Evolutionary conservation across 2,888 invertebrate species (phyloP).

Genomic region (Lacanobia wlatinum): DNA sequence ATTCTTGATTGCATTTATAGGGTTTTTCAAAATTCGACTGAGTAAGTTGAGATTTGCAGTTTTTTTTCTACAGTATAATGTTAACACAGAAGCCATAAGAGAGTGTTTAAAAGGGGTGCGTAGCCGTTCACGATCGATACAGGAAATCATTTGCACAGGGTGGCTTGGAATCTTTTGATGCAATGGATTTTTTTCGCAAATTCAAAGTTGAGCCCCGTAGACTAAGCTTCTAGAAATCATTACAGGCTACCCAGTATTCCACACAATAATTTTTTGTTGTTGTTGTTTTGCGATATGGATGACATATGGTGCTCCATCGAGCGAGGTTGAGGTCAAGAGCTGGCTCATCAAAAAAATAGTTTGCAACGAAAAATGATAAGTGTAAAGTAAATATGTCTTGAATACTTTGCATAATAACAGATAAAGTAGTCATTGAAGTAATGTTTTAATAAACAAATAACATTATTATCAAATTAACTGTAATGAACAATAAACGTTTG

Average conservation of each 20-base stretch:
- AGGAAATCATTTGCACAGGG: neutral
- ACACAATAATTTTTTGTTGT: neutral
- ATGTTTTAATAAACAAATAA: neutral
- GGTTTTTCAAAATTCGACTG: neutral
- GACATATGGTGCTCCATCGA: neutral
- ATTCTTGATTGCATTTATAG: neutral
- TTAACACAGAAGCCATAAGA: slow-evolving; percentile 6
- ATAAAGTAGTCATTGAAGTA: neutral
- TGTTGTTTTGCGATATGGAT: neutral
- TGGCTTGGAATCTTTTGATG: neutral
- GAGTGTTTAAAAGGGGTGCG: slow-evolving; percentile 13
- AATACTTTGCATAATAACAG: slow-evolving; percentile 1
- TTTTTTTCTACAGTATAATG: neutral
- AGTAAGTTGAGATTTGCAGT: neutral
- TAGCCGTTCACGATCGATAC: neutral
- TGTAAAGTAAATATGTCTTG: neutral
- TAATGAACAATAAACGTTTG: neutral
- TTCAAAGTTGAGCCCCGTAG: neutral
- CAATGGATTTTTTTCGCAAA: too few species aligned
- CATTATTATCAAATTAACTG: neutral
- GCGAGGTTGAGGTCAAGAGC: neutral
- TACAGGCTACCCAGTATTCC: neutral
- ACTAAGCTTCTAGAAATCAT: neutral
- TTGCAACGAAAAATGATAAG: slow-evolving; percentile 3
- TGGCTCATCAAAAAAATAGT: neutral